A percentile compares a stretch with the other conserved stretches of the same genome.
phyloP scores from a whole-genome alignment of 2,113 vertebrate species.

The Oryzias celebensis region DNA sequence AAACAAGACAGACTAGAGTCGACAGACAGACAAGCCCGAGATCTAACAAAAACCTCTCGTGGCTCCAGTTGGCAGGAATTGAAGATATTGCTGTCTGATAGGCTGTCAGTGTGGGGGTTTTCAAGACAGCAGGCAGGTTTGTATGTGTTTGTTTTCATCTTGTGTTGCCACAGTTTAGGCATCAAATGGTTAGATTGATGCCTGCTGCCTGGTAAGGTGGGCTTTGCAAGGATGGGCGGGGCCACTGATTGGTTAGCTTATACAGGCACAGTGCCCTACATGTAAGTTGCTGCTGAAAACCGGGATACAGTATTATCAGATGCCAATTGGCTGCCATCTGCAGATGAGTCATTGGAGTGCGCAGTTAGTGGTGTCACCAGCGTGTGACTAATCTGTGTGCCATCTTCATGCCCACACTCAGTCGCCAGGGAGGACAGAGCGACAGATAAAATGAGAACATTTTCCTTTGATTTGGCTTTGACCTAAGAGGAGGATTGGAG shows the following conservation, averaged over 20 bases:
- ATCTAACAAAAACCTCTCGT: conserved; percentile 32
- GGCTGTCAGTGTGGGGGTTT: conserved; percentile 32
- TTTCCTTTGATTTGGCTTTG: conserved; percentile 64
- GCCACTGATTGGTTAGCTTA: conserved; percentile 57
- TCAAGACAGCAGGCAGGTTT: conserved; percentile 50
- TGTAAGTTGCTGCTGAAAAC: conserved; percentile 51
- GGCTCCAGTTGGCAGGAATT: conserved; percentile 44
- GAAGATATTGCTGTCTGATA: conserved; percentile 43
- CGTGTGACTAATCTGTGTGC: conserved; percentile 70
- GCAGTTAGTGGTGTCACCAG: conserved; percentile 46
- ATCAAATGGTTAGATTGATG: conserved; percentile 34
- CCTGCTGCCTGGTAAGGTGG: conserved; percentile 38
- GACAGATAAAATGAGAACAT: conserved; percentile 45
- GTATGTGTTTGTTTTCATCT: conserved; percentile 52
- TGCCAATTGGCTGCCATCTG: conserved; percentile 72
- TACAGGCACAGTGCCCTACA: conserved; percentile 61
- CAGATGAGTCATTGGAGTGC: conserved; percentile 63
- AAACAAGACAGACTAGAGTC: conserved; percentile 38
- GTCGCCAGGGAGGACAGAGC: conserved; percentile 36
- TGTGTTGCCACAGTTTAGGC: conserved; percentile 41
- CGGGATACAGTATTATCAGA: conserved; percentile 48
- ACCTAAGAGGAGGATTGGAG: conserved; percentile 43
- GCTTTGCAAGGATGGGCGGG: conserved; percentile 8
- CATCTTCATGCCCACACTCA: conserved; percentile 68
- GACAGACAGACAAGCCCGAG: conserved; percentile 35